Conservation (phyloP, 2,113 vertebrate species). For the Rhinolophus ferrumequinum region DNA sequence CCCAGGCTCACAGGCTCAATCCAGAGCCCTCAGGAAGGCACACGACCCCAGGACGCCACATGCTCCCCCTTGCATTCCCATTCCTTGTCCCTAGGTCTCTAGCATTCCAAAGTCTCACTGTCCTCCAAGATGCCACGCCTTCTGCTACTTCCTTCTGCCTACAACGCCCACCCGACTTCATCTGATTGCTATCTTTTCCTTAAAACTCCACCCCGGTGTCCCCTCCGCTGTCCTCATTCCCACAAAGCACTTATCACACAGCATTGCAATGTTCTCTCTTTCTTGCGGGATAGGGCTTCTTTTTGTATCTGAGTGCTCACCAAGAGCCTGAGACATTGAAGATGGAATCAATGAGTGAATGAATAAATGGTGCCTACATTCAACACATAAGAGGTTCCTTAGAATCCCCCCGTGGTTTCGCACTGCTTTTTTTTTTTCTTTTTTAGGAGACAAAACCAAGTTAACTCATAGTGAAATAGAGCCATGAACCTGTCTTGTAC, state of each 20-base stretch:
- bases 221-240: not conserved
- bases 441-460: not conserved
- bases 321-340: not conserved
- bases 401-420: not conserved
- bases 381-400: not conserved
- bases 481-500: not conserved
- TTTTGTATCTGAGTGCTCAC: not conserved
- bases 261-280: not conserved
- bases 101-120: not conserved
- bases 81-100: not conserved
- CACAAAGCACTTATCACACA: not conserved
- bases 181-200: not conserved
- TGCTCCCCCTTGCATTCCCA: not conserved
- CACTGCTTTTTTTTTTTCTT: not conserved
- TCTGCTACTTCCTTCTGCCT: not conserved
- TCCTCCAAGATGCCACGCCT: not conserved
- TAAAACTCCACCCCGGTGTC: not conserved
- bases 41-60: not conserved
- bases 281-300: not conserved
- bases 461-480: not conserved
- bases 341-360: not conserved
- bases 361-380: not conserved
- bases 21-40: not conserved
- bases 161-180: not conserved
- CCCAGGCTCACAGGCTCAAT: not conserved